These are phyloP conservation scores for Tachycineta bicolor DNA, from an alignment of 2,113 vertebrate genomes.

Conservation along the genomic window DNA sequence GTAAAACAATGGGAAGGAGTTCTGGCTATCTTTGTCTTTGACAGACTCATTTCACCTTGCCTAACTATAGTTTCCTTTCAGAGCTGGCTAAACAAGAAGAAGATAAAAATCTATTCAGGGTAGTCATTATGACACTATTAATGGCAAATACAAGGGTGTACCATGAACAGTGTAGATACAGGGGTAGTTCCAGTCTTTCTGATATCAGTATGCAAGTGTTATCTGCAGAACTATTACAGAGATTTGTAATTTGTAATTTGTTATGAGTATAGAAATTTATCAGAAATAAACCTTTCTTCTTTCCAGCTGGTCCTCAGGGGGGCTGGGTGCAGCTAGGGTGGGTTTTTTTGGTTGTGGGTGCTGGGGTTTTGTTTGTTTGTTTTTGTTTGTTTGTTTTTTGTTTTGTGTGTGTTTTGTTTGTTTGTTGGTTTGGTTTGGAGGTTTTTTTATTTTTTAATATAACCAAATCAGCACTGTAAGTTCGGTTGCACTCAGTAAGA, in stretches of 20 bases:
- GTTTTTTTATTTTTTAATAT: not conserved
- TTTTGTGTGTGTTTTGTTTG: too few relatives aligned
- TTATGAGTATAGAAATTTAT: not conserved
- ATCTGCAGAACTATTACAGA: not conserved
- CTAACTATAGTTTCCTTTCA: not conserved
- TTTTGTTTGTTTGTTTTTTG: too few relatives aligned
- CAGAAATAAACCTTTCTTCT: not conserved
- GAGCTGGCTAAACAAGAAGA: not conserved
- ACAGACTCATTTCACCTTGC: not conserved
- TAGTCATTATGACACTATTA: not conserved
- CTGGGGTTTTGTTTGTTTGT: too few relatives aligned
- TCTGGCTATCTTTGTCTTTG: not conserved
- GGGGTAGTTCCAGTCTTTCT: not conserved
- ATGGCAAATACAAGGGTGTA: not conserved
- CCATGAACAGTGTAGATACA: not conserved
- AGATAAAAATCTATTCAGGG: constrained; percentile 5
- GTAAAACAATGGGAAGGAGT: not conserved
- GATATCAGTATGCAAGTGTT: not conserved
- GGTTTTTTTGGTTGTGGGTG: too few relatives aligned
- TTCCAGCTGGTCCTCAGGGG: not conserved
- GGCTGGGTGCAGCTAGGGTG: not conserved
- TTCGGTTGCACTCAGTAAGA: not conserved
- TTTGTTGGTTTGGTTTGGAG: too few relatives aligned
- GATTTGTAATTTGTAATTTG: not conserved
- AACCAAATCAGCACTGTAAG: not conserved